phyloP scores from a whole-genome alignment of 2,113 vertebrate genomes.

The Stigmatopora nigra region DNA sequence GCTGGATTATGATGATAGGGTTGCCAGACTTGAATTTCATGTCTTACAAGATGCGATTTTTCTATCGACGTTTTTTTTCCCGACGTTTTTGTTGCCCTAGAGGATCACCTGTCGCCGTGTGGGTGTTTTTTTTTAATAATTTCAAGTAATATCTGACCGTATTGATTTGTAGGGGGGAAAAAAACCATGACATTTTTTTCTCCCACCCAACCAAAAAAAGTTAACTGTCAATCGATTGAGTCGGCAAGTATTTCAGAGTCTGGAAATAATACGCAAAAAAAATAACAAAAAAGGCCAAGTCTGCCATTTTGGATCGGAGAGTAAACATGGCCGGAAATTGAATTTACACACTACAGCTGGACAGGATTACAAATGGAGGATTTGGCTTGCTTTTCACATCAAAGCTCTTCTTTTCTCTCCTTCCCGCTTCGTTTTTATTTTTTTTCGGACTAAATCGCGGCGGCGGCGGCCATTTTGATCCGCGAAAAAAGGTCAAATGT shows the following conservation, averaged over 20 bases:
- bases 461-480: slow-evolving; percentile 45
- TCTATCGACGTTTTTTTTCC: background rate
- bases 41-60: too few species aligned
- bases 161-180: slow-evolving; percentile 47
- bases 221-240: slow-evolving; percentile 43
- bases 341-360: slow-evolving; percentile 27
- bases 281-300: slow-evolving; percentile 7
- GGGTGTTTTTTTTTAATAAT: slow-evolving; percentile 9
- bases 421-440: slow-evolving; percentile 23
- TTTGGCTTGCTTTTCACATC: slow-evolving; percentile 37
- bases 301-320: slow-evolving; percentile 42
- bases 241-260: slow-evolving; percentile 21
- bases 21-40: too few species aligned
- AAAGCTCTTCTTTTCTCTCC: slow-evolving; percentile 24
- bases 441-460: too few species aligned
- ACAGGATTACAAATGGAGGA: slow-evolving; percentile 35
- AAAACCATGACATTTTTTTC: slow-evolving; percentile 47
- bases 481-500: slow-evolving; percentile 64
- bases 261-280: slow-evolving; percentile 35
- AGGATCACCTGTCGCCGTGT: background rate
- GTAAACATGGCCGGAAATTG: slow-evolving; percentile 43
- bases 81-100: background rate
- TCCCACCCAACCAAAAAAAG: slow-evolving; percentile 32
- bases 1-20: too few species aligned
- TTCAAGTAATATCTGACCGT: slow-evolving; percentile 27